phyloP scores from a whole-genome alignment of 2,113 vertebrate species.

The Passer domesticus region DNA sequence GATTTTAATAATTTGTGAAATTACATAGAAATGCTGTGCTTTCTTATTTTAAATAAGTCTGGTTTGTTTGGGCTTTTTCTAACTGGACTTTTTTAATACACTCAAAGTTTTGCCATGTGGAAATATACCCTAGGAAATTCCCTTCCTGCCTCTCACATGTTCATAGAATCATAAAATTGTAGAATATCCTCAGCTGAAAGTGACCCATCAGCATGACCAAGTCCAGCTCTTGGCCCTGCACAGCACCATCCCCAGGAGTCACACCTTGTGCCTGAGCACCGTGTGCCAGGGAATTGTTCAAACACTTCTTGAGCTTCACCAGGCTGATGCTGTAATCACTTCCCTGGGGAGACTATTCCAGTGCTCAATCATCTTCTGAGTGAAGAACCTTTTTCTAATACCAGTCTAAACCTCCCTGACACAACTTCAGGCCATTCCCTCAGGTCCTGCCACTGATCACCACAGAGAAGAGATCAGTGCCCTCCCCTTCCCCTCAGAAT shows the following conservation, averaged over 20 bases:
- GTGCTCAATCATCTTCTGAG: background rate
- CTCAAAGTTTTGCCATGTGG: background rate
- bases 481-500: background rate
- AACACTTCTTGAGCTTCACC: accelerated
- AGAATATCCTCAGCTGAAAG: background rate
- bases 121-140: background rate
- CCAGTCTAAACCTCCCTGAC: background rate
- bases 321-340: background rate
- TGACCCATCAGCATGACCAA: background rate
- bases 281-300: background rate
- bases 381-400: background rate
- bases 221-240: background rate
- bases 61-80: background rate
- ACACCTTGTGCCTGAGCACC: too few relatives aligned
- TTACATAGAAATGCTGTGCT: background rate
- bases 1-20: constrained; percentile 3
- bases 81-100: background rate
- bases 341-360: background rate
- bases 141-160: background rate
- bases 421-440: background rate
- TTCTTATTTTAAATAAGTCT: background rate
- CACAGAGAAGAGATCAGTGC: too few relatives aligned
- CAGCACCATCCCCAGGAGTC: background rate
- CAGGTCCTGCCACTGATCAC: accelerated
- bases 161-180: background rate